Evolutionary conservation across 2,113 vertebrate genomes (phyloP).

Genomic region (Peromyscus polionotus): DNA sequence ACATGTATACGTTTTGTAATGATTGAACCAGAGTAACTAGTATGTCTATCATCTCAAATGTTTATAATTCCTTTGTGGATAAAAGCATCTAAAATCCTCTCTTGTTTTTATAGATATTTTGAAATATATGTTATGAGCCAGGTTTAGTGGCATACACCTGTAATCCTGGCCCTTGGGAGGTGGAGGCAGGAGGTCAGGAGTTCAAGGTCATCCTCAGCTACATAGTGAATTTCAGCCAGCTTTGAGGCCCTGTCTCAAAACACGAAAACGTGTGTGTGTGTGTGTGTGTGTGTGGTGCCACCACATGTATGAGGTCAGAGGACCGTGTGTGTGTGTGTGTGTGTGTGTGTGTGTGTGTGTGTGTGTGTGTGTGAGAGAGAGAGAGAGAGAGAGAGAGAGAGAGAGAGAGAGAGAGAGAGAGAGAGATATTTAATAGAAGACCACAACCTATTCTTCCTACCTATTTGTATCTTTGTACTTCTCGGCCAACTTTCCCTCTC

Average conservation of each 20-base stretch:
- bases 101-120: background rate
- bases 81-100: background rate
- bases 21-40: background rate
- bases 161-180: background rate
- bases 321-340: too few relatives aligned
- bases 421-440: background rate
- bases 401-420: too few relatives aligned
- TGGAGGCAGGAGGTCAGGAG: background rate
- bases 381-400: too few relatives aligned
- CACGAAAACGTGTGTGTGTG: background rate
- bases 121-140: background rate
- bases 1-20: background rate
- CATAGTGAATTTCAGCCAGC: background rate
- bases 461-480: background rate
- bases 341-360: background rate
- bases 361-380: too few relatives aligned
- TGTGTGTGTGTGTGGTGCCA: background rate
- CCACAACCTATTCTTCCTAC: background rate
- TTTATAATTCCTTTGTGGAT: background rate
- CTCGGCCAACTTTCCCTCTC: background rate
- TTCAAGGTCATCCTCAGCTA: background rate
- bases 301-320: too few relatives aligned
- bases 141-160: background rate
- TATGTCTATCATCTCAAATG: background rate
- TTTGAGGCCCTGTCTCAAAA: background rate